These are phyloP conservation scores for Hydropsyche tenuis DNA, from an alignment of 1,140 invertebrate species.

Conservation along the genomic window DNA sequence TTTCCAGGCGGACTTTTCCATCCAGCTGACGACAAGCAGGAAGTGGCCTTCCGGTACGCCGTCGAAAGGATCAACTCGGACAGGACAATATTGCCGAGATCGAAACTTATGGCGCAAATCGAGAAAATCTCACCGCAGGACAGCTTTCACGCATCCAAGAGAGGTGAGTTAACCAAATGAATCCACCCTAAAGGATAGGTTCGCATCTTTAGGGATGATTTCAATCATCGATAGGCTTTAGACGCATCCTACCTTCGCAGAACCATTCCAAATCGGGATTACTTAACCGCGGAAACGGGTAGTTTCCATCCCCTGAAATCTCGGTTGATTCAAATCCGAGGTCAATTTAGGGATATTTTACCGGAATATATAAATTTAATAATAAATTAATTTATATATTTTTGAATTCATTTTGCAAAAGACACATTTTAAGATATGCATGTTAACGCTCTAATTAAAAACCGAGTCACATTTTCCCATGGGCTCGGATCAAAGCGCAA, in stretches of 20 bases:
- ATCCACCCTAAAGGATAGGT: neutral
- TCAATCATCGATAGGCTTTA: neutral
- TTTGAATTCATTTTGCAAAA: too few relatives aligned
- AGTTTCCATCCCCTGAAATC: neutral
- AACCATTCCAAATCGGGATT: too few relatives aligned
- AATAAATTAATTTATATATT: too few relatives aligned
- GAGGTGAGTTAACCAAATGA: conserved; percentile 68
- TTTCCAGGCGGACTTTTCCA: conserved; percentile 87
- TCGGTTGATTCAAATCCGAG: neutral
- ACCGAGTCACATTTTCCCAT: neutral
- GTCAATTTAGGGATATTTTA: conserved; percentile 9
- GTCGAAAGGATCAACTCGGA: conserved; percentile 89
- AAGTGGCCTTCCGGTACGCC: conserved; percentile 88
- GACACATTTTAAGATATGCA: neutral
- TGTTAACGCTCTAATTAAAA: neutral
- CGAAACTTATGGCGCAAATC: conserved; percentile 82
- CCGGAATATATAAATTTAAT: too few relatives aligned
- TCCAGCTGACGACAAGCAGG: conserved; percentile 81
- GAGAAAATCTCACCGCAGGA: conserved; percentile 87
- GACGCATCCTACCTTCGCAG: too few relatives aligned
- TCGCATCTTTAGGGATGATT: neutral
- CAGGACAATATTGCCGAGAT: conserved; percentile 79
- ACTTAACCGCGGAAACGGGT: too few relatives aligned
- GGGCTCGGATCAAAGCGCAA: conserved; percentile 7
- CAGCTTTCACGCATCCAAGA: conserved; percentile 89